Conservation (phyloP, 2,113 vertebrate species). For the Cyprinodon tularosa region DNA sequence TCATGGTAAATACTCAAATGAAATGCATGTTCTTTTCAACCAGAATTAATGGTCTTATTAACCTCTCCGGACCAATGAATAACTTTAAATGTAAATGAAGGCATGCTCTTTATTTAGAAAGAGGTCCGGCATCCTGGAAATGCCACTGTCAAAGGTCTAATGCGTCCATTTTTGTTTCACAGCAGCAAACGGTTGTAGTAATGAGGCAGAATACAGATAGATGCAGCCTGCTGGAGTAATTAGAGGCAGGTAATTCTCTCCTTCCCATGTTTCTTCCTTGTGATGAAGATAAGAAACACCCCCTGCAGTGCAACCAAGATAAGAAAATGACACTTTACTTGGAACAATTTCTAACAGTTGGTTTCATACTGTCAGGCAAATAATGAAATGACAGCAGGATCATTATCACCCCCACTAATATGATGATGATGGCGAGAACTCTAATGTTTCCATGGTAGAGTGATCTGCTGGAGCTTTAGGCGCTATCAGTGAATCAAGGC, state of each 20-base stretch:
- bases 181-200: constrained; percentile 28
- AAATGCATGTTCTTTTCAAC: not conserved
- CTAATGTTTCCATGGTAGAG: not conserved
- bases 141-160: not conserved
- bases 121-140: not conserved
- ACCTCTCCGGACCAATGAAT: too few species aligned
- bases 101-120: not conserved
- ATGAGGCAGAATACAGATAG: constrained; percentile 27
- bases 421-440: not conserved
- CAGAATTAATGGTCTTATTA: too few species aligned
- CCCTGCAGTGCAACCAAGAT: constrained; percentile 10
- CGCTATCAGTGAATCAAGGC: not conserved
- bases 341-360: constrained; percentile 17
- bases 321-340: constrained; percentile 31
- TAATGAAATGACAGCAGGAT: constrained; percentile 25
- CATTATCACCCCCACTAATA: constrained; percentile 36
- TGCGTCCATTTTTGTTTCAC: not conserved
- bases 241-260: constrained; percentile 34
- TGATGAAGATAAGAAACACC: constrained; percentile 36
- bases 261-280: constrained; percentile 15
- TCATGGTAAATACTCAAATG: not conserved
- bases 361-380: constrained; percentile 28
- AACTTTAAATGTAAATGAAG: too few species aligned
- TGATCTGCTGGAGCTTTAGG: too few species aligned
- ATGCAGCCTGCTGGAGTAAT: constrained; percentile 34